phyloP scores from a whole-genome alignment of 2,888 invertebrate species.

The Pasiphila rectangulata region DNA sequence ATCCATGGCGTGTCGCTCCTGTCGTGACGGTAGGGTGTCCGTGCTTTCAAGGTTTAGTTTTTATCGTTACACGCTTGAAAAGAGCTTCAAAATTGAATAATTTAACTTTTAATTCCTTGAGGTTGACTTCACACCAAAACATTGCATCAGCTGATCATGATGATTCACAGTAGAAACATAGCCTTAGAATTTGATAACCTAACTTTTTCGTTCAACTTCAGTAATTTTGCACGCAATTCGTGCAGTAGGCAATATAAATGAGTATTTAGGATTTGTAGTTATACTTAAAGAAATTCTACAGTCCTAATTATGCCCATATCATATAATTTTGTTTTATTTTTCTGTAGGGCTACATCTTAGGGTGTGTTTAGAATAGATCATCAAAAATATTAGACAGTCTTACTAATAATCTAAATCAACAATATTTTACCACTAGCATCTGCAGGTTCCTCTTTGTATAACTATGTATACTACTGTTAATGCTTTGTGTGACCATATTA shows the following conservation, averaged over 20 bases:
- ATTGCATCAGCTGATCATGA: conserved; percentile 24
- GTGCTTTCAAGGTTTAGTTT: conserved; percentile 44
- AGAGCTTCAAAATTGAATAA: neutral
- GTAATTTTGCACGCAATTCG: neutral
- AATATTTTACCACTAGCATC: too few species aligned
- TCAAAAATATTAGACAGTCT: too few species aligned
- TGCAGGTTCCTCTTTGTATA: too few species aligned
- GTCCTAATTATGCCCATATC: neutral
- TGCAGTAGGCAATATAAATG: neutral
- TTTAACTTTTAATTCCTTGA: neutral
- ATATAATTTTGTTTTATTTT: neutral
- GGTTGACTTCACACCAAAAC: conserved; percentile 10
- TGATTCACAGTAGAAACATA: conserved; percentile 11
- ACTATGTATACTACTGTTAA: too few species aligned
- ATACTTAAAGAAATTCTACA: neutral
- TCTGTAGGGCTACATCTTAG: neutral
- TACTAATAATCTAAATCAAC: too few species aligned
- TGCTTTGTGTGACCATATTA: too few species aligned
- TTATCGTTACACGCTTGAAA: conserved; percentile 27
- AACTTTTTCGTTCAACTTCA: conserved; percentile 5
- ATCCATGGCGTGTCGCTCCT: conserved; percentile 40
- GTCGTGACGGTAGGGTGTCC: conserved; percentile 32
- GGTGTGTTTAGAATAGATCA: neutral
- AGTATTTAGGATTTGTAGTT: neutral
- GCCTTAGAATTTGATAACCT: conserved; percentile 19